phyloP scores from a whole-genome alignment of 2,888 invertebrate species.

The Hypena proboscidalis region DNA sequence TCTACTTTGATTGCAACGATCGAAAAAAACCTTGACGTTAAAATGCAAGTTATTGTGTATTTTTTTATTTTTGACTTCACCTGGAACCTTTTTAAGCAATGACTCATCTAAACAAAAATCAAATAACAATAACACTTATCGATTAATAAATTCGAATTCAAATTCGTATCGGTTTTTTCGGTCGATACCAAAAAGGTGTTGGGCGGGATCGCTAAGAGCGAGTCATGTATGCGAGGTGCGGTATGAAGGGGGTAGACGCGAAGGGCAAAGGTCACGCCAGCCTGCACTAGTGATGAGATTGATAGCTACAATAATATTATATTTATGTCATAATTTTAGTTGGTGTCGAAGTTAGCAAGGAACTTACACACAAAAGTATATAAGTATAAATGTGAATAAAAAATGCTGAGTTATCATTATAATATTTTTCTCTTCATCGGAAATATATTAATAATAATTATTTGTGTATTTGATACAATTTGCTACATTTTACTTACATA shows the following conservation, averaged over 20 bases:
- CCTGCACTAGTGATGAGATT: slow-evolving; percentile 48
- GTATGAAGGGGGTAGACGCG: slow-evolving; percentile 48
- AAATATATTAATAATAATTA: no score
- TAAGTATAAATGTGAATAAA: no score
- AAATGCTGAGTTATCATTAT: no score
- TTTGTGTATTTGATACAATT: no score
- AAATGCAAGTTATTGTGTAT: no score
- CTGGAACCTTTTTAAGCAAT: not conserved
- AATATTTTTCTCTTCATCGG: no score
- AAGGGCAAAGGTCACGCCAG: slow-evolving; percentile 80
- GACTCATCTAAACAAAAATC: slow-evolving; percentile 19
- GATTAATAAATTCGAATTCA: slow-evolving; percentile 39
- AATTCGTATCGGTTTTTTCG: slow-evolving; percentile 67
- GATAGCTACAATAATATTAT: slow-evolving; percentile 48
- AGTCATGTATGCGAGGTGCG: slow-evolving; percentile 48
- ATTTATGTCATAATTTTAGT: slow-evolving; percentile 44
- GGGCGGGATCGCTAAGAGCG: slow-evolving; percentile 74
- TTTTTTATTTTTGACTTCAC: no score
- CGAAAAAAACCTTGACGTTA: no score
- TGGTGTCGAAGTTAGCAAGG: not conserved
- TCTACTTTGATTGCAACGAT: no score
- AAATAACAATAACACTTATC: slow-evolving; percentile 29
- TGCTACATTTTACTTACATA: no score
- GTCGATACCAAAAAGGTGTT: slow-evolving; percentile 71
- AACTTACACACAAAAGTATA: no score